These are phyloP conservation scores for Pangasianodon hypophthalmus DNA, from an alignment of 2,113 vertebrate genomes.

Conservation along the genomic window DNA sequence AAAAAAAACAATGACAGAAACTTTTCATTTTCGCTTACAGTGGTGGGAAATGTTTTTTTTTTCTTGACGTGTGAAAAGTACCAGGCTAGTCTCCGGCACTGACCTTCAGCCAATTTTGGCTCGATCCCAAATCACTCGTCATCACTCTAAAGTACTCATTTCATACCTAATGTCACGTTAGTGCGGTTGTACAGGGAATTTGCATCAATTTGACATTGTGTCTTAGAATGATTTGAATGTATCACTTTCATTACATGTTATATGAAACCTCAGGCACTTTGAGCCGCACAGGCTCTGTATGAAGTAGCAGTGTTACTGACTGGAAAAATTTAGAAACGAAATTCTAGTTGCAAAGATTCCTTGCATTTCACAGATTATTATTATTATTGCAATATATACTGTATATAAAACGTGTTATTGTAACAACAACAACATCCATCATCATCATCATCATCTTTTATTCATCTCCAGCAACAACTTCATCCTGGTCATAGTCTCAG, in stretches of 20 bases:
- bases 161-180: not conserved
- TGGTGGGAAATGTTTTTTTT: not conserved
- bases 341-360: not conserved
- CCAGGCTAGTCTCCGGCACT: not conserved
- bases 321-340: not conserved
- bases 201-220: not conserved
- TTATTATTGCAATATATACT: not conserved
- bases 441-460: no score
- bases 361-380: not conserved
- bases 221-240: not conserved
- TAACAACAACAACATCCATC: no score
- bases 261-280: not conserved
- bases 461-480: no score
- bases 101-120: no score
- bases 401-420: no score
- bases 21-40: not conserved
- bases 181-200: not conserved
- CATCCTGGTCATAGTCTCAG: no score
- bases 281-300: not conserved
- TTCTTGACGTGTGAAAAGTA: not conserved
- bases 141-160: not conserved
- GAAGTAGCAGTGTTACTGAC: not conserved
- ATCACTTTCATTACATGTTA: not conserved
- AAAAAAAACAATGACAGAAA: not conserved
- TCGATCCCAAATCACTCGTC: not conserved